Conservation (phyloP, 1,140 invertebrate species). For the Caerostris darwini region DNA sequence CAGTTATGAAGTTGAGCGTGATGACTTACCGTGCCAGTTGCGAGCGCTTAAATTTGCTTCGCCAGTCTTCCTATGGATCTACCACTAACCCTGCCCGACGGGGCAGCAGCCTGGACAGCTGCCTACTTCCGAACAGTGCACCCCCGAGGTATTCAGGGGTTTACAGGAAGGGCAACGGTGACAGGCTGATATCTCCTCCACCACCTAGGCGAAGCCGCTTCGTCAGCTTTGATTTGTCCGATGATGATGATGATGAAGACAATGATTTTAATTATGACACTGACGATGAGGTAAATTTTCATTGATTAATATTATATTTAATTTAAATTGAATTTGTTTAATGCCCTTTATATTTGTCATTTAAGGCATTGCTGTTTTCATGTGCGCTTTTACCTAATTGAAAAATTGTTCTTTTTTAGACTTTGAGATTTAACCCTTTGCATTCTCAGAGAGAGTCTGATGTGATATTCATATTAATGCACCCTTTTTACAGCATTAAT, state of each 20-base stretch:
- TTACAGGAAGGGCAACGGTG: conserved; percentile 55
- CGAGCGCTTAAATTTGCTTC: conserved; percentile 76
- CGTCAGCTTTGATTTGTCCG: conserved; percentile 73
- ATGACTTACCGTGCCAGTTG: conserved; percentile 78
- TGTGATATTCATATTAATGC: too few species aligned
- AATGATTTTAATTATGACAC: conserved; percentile 49
- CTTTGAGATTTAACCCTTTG: too few species aligned
- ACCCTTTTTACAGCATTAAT: too few species aligned
- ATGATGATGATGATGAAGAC: conserved; percentile 53
- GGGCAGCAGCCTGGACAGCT: conserved; percentile 74
- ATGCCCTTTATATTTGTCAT: too few species aligned
- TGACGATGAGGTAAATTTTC: conserved; percentile 66
- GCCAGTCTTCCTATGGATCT: conserved; percentile 77
- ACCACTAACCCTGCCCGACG: conserved; percentile 14
- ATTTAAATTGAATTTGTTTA: too few species aligned
- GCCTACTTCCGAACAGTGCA: conserved; percentile 59
- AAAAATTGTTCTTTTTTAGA: too few species aligned
- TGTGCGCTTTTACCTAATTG: too few species aligned
- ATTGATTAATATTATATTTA: background rate
- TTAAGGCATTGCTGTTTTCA: too few species aligned
- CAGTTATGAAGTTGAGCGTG: conserved; percentile 78
- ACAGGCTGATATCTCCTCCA: conserved; percentile 55
- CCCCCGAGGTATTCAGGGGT: conserved; percentile 34
- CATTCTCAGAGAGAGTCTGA: too few species aligned
- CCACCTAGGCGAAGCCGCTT: conserved; percentile 42